Base-by-base conservation (phyloP, 2,797 vertebrate species). In the Sardinella longiceps region DNA sequence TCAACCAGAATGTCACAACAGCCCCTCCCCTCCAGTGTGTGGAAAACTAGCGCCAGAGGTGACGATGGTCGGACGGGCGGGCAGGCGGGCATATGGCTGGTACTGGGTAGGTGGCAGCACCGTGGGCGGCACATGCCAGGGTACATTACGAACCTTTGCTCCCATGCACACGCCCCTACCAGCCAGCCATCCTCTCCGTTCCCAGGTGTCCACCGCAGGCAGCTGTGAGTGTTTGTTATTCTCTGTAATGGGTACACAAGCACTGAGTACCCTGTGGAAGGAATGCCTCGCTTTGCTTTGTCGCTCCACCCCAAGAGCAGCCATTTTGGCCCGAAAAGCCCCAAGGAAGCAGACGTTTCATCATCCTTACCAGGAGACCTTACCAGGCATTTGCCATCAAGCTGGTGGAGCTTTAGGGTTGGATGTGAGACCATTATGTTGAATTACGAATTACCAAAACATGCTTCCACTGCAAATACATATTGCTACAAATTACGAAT, bases 211-310 rank as follows among this genome's bases (percentile, higher is more conserved):
- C 1, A 5, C 37, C 9, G 70, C 70, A 77, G 70, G 70, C 70
- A 77, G 70, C 70, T 77, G 70, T 39, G 70, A 77, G 37, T 77
- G 70, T 77, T 77, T 77, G 70, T 77, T 77, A 77, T 77, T 77
- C 70, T 77, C 70, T 39, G 70, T 77, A 77, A 77, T 77, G 70
- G 70, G 70, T 77, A 77, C 70, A 77, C 70, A 77, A 77, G 70
- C 33, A 7, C 70, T 77, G 70, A 77, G 70, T 23, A 20, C 70
- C 33, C 70, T 77, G 37, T 77, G 70, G 70, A 77, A 77, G 70
- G 70, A 77, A 77, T 77, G 70, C 70, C 37, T 39, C 33, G 37
- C 70, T 14, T 39, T 30, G 25, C 63, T 12, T 33, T 10, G 56
- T 6, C 56, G 11, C 56, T 60, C 63, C 63, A 14, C 63, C 30